Evolutionary conservation across 2,797 vertebrate species (phyloP), one percentile per base, ranked within the genome.

Genomic region (Ceyx erithaca): DNA sequence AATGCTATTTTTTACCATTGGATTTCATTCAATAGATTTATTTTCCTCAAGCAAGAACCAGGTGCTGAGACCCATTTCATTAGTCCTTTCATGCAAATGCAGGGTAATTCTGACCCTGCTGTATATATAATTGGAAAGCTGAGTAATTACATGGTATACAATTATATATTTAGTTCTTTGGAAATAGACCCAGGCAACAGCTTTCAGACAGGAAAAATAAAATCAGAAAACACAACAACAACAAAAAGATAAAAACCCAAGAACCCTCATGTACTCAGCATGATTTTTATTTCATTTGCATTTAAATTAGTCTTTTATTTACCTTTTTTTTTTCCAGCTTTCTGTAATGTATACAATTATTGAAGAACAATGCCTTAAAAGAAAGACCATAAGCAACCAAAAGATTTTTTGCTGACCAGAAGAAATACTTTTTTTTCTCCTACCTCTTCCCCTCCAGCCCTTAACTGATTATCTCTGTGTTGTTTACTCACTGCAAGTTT

Each of bases 141-240:
- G 89, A 87, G 67, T 94, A 96, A 97, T 97, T 93, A 37, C 31
- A 88, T 78, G 71, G 72, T 96, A 79, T 91, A 71, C 93, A 95
- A 97, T 96, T 64, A 87, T 72, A 87, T 79, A 72, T 87, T 95
- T 88, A 76, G 52, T 71, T 95, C 55, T 89, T 93, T 95, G 35
- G 58, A 94, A 96, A 87, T 73, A 23, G 37, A 73, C 31, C n/a
- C 83, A 92, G 93, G 70, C 67, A 93, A 95, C 26, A 91, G 40
- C 37, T 85, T 85, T 80, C 62, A 89, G 35, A 4, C 43, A 40
- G 18, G 4, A 6, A 23, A 61, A 64, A 78, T 37, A 72, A 43
- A 2, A 18, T 18, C 5, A 31, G 19, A 31, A 30, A 79, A 51
- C 21, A 51, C 22, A 62, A 5, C 21, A 45, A 37, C 37, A 61